Conservation (phyloP, 2,797 vertebrate genomes). For the Crenichthys baileyi region DNA sequence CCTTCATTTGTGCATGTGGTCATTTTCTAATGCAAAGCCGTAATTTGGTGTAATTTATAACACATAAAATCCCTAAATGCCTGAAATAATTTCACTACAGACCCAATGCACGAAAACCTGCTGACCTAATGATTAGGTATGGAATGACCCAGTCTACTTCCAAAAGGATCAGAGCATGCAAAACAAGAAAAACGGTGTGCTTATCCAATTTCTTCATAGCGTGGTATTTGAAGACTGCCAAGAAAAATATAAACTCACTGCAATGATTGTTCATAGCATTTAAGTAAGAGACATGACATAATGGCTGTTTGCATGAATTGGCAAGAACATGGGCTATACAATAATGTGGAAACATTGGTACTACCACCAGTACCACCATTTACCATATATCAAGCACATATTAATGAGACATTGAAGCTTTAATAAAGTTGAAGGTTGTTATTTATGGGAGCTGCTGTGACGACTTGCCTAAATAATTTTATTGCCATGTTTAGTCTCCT, state of each 20-base stretch:
- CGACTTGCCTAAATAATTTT: constrained; percentile 45
- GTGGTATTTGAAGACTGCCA: constrained; percentile 40
- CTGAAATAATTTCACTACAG: constrained; percentile 28
- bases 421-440: constrained; percentile 53
- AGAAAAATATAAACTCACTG: constrained; percentile 45
- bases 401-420: constrained; percentile 39
- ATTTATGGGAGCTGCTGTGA: constrained; percentile 31
- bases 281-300: constrained; percentile 52
- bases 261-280: constrained; percentile 50
- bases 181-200: constrained; percentile 34
- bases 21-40: constrained; percentile 26
- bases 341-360: constrained; percentile 50
- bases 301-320: constrained; percentile 61
- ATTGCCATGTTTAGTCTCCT: constrained; percentile 41
- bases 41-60: constrained; percentile 20
- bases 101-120: constrained; percentile 37
- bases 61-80: constrained; percentile 23
- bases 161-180: constrained; percentile 34
- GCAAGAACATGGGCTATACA: constrained; percentile 56
- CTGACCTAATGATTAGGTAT: constrained; percentile 49
- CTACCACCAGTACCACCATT: constrained; percentile 48
- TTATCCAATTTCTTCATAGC: constrained; percentile 53
- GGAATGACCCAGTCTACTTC: constrained; percentile 26
- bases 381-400: constrained; percentile 53
- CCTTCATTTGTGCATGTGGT: constrained; percentile 1